phyloP scores from a whole-genome alignment of 2,888 invertebrate species.

The Orthonevra nobilis region DNA sequence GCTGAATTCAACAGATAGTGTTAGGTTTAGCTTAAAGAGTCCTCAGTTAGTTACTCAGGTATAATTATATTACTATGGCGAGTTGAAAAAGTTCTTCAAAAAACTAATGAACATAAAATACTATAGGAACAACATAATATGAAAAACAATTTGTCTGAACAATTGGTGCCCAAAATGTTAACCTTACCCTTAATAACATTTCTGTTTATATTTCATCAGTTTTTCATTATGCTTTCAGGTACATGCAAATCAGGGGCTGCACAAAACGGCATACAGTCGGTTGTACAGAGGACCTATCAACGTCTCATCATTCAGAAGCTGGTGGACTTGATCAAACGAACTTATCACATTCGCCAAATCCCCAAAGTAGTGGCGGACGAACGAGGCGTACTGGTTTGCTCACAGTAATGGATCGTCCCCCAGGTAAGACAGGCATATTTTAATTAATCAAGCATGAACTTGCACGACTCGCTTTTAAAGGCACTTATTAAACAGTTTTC shows the following conservation, averaged over 20 bases:
- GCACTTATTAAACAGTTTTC: constrained; percentile 4
- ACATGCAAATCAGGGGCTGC: constrained; percentile 88
- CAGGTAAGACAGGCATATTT: constrained; percentile 83
- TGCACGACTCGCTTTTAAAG: constrained; percentile 30
- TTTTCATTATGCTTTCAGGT: too few relatives aligned
- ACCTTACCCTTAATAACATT: too few relatives aligned
- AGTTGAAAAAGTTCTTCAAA: too few relatives aligned
- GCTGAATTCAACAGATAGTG: too few relatives aligned
- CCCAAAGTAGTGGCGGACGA: constrained; percentile 81
- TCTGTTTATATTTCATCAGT: too few relatives aligned
- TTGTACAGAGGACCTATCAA: constrained; percentile 84
- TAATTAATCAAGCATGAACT: constrained; percentile 38
- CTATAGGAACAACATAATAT: too few relatives aligned
- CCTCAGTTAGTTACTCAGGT: too few relatives aligned
- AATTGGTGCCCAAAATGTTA: too few relatives aligned
- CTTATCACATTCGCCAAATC: constrained; percentile 77
- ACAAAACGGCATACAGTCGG: constrained; percentile 90
- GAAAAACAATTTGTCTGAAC: too few relatives aligned
- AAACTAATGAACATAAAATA: too few relatives aligned
- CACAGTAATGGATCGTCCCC: constrained; percentile 92
- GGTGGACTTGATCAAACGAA: constrained; percentile 74
- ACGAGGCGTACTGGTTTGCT: constrained; percentile 90
- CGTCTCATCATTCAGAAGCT: constrained; percentile 73
- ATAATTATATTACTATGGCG: too few relatives aligned
- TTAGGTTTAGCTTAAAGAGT: too few relatives aligned